These are phyloP conservation scores for Rhagium mordax DNA, from an alignment of 2,888 invertebrate genomes.

Conservation along the genomic window DNA sequence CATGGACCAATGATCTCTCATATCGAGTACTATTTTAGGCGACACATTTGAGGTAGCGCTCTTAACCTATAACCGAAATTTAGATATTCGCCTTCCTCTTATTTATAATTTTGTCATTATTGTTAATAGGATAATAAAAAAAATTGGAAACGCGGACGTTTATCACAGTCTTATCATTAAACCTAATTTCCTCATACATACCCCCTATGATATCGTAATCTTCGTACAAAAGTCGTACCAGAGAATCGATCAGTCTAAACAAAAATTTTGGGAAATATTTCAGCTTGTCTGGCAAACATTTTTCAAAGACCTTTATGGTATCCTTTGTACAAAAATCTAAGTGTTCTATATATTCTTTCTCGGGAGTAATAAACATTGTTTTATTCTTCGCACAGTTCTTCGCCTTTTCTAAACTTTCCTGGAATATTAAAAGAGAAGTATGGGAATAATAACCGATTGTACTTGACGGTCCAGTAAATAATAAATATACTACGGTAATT, in stretches of 20 bases:
- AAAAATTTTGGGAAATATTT: slow-evolving; percentile 18
- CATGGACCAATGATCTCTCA: too few relatives aligned
- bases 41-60: too few relatives aligned
- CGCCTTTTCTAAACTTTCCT: neutral
- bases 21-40: too few relatives aligned
- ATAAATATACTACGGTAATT: too few relatives aligned
- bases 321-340: slow-evolving; percentile 3
- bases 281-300: slow-evolving; percentile 20
- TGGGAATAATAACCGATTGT: too few relatives aligned
- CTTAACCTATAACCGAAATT: too few relatives aligned
- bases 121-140: too few relatives aligned
- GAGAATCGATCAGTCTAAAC: neutral
- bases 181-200: slow-evolving; percentile 9
- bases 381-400: neutral
- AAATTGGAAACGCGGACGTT: too few relatives aligned
- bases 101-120: too few relatives aligned
- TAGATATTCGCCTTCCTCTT: too few relatives aligned
- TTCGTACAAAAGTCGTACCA: slow-evolving; percentile 19
- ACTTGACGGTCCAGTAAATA: too few relatives aligned
- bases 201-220: slow-evolving; percentile 12
- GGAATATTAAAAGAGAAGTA: neutral
- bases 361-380: slow-evolving; percentile 1
- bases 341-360: slow-evolving; percentile 15
- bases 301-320: neutral
- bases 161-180: too few relatives aligned